phyloP scores from a whole-genome alignment of 2,113 vertebrate genomes.

The Gopherus flavomarginatus region DNA sequence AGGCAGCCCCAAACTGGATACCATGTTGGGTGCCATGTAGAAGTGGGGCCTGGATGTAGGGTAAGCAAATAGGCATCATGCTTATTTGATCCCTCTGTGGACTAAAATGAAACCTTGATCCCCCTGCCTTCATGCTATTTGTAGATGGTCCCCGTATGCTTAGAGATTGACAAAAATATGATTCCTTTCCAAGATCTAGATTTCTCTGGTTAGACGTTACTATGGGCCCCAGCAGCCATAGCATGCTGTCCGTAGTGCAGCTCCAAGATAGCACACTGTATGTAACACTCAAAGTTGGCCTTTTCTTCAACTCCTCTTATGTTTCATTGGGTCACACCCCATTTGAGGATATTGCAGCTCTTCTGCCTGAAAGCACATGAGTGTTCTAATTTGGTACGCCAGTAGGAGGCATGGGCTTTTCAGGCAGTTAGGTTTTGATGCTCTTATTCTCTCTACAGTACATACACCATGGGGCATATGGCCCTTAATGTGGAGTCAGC shows the following conservation, averaged over 20 bases:
- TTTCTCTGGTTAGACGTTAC: neutral
- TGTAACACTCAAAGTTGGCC: neutral
- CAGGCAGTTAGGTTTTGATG: neutral
- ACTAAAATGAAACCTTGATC: neutral
- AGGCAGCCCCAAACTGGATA: neutral
- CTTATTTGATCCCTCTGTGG: slow-evolving; percentile 41
- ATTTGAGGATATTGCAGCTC: neutral
- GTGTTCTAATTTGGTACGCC: neutral
- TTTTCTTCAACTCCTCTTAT: accelerated
- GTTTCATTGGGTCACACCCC: neutral
- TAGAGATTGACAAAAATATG: neutral
- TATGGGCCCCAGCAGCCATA: neutral
- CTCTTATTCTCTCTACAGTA: accelerated
- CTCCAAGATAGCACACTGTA: neutral
- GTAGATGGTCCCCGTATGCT: neutral
- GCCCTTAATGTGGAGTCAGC: neutral
- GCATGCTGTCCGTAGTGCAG: neutral
- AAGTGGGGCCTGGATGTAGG: slow-evolving; percentile 28
- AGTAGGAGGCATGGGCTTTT: neutral
- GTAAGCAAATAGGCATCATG: slow-evolving; percentile 25
- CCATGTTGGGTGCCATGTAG: slow-evolving; percentile 9
- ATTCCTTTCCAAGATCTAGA: neutral
- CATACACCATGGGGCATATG: accelerated
- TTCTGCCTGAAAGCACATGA: neutral
- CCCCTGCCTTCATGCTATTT: neutral